Conservation (phyloP, 2,888 invertebrate genomes). For the Melangyna quadrimaculata region DNA sequence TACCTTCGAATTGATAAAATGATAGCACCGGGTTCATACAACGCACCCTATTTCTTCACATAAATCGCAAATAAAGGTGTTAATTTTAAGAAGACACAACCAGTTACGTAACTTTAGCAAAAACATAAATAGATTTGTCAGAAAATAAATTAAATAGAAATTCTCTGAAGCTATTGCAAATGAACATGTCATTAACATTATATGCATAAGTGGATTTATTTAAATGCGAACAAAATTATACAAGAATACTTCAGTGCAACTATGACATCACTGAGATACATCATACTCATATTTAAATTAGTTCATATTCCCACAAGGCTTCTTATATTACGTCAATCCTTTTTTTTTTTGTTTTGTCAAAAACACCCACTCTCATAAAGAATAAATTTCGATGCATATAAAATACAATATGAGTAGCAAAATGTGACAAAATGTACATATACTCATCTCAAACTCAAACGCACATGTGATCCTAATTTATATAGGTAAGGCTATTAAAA, state of each 20-base stretch:
- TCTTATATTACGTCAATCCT: not conserved
- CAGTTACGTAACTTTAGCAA: too few species aligned
- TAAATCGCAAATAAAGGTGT: too few species aligned
- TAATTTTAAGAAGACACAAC: too few species aligned
- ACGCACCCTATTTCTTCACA: too few species aligned
- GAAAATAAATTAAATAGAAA: too few species aligned
- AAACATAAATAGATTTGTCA: too few species aligned
- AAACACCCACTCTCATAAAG: not conserved
- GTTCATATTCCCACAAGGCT: not conserved
- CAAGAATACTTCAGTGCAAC: not conserved
- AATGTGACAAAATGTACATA: not conserved
- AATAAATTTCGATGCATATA: not conserved
- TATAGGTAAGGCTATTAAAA: not conserved
- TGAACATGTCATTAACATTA: not conserved
- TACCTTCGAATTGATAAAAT: too few species aligned
- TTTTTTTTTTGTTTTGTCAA: not conserved
- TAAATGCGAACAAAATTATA: not conserved
- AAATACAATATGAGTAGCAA: not conserved
- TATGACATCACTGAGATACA: not conserved
- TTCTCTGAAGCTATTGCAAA: too few species aligned
- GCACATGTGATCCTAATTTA: not conserved
- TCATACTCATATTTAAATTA: not conserved
- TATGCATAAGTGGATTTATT: not conserved
- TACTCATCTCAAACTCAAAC: not conserved
- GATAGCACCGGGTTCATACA: too few species aligned